Percentiles rank a stretch among this genome's conserved stretches.
phyloP scores from a whole-genome alignment of 2,113 vertebrate species.

The Bothrops jararaca region DNA sequence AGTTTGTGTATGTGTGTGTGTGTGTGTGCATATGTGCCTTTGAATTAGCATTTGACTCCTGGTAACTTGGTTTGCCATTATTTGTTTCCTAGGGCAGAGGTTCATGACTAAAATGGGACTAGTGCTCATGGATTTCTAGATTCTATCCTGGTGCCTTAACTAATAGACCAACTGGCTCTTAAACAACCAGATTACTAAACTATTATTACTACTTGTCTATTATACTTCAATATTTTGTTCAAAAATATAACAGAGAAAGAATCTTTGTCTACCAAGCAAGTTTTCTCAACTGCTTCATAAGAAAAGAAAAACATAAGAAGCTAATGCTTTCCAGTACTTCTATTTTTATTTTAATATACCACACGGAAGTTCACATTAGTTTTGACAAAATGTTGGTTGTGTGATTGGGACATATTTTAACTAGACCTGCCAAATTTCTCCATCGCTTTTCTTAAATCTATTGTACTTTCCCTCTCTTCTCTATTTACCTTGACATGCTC shows the following conservation, averaged over 20 bases:
- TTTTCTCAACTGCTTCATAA: constrained; percentile 41
- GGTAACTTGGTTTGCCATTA: background rate
- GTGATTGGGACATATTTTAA: background rate
- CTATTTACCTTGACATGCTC: background rate
- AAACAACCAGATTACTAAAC: background rate
- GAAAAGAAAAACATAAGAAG: constrained; percentile 9
- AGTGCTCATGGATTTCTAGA: background rate
- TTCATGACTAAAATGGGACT: background rate
- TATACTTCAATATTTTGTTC: background rate
- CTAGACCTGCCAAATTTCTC: background rate
- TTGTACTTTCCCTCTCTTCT: background rate
- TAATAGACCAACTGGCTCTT: background rate
- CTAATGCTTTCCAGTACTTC: background rate
- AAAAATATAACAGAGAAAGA: constrained; percentile 26
- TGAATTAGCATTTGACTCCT: background rate
- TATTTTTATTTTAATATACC: background rate
- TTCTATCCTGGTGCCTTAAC: background rate
- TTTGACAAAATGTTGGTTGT: background rate
- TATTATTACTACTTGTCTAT: background rate
- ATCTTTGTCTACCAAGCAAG: constrained; percentile 28
- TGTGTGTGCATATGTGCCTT: background rate
- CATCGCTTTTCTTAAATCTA: background rate
- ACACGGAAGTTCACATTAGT: fast-evolving
- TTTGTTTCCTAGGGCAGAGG: background rate
- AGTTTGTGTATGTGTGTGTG: background rate